Base-by-base conservation (phyloP, 1,140 invertebrate species). In the Meloidogyne hapla region DNA sequence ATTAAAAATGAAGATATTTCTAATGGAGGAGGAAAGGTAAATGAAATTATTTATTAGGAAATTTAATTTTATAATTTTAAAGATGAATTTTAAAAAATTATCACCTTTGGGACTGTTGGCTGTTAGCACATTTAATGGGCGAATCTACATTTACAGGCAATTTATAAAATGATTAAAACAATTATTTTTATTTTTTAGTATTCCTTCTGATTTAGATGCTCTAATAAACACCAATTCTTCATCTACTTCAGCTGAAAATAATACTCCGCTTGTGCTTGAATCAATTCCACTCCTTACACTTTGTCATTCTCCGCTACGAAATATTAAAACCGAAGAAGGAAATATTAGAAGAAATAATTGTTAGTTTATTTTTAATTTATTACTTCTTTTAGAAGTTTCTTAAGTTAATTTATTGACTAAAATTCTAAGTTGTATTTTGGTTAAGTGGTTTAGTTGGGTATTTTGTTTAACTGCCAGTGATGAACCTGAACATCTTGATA, bases 101-200 rank as follows among this genome's bases (percentile, higher is more conserved):
- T 18, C 42, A 18, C 42, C 33, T 21, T n/a, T 69, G 3, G 68
- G 68, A 2, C 18, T 69, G 18, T n/a, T 69, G 8, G 68, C 68
- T 23, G 40, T 69, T 18, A 21, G 23, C n/a, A 73, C 70, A 6
- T 38, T 42, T 33, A 73, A 13, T n/a, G 70, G 70, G 18, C 48
- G 48, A 2, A 62, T 73, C 23, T 12, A 73, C 18, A 62, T 73
- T n/a, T 73, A 73, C 48, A 56, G 48, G 70, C n/a, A n/a, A n/a
- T 72, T 38, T 23, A 28, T 2, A 10, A 68, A 10, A 68, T 8
- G n/a, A 25, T 42, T 38, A 0, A 23, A 0, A 72, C 48, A 21
- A 9, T 26, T 13, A 26, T 38, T 12, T 13, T 38, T 69, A 13
- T 69, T 28, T 28, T 69, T 2, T 25, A 73, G 70, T 23, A 9